These are phyloP conservation scores for Chalcis sispes DNA, from an alignment of 2,888 invertebrate genomes.

Conservation along the genomic window DNA sequence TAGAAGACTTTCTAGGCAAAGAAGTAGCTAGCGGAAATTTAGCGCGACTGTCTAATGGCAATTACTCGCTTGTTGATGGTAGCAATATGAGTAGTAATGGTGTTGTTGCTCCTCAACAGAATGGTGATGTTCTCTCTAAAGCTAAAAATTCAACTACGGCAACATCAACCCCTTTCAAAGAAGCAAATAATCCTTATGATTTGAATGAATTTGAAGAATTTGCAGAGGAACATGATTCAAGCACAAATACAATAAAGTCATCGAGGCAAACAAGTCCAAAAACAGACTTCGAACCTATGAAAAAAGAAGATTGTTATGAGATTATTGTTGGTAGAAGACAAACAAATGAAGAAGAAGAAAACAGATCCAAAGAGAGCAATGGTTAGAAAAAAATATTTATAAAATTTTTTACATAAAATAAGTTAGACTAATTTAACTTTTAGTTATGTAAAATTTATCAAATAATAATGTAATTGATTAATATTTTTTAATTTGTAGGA, in stretches of 20 bases:
- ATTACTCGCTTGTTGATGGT: conserved; percentile 80
- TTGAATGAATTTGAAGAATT: conserved; percentile 43
- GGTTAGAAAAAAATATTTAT: conserved; percentile 18
- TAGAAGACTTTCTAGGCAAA: conserved; percentile 80
- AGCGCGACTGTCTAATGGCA: conserved; percentile 82
- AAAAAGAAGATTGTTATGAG: conserved; percentile 69
- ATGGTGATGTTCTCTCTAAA: conserved; percentile 45
- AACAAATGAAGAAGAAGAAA: conserved; percentile 37
- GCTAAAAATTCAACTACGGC: conserved; percentile 57
- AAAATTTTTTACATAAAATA: not conserved
- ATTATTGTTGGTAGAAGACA: conserved; percentile 63
- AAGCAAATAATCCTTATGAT: conserved; percentile 63
- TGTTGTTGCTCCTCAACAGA: conserved; percentile 57
- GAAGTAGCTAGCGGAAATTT: conserved; percentile 84
- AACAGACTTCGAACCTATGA: conserved; percentile 58
- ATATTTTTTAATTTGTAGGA: conserved; percentile 18
- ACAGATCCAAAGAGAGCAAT: conserved; percentile 21
- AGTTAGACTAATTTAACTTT: not conserved
- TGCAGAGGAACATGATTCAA: conserved; percentile 45
- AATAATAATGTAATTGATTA: not conserved
- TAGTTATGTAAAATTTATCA: not conserved
- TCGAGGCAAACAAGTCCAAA: conserved; percentile 69
- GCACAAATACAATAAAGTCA: conserved; percentile 67
- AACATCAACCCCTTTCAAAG: conserved; percentile 67
- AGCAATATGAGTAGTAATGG: conserved; percentile 59